Evolutionary conservation across 2,888 invertebrate genomes (phyloP).

Genomic region (Drosophila antonietae): DNA sequence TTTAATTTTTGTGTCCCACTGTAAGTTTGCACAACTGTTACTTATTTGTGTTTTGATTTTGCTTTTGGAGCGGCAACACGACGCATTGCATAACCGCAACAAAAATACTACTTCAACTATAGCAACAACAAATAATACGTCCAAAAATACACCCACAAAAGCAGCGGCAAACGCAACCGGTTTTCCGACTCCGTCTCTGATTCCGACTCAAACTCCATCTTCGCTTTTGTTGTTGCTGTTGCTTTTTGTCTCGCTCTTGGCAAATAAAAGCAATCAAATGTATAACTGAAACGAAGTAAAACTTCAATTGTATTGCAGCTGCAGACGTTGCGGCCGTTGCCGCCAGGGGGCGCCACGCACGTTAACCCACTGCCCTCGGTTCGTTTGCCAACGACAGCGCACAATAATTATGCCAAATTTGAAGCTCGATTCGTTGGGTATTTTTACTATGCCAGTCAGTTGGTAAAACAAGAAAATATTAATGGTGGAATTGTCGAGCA

Average conservation of each 20-base stretch:
- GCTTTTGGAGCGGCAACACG: slow-evolving; percentile 66
- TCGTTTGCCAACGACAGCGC: slow-evolving; percentile 19
- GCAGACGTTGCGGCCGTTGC: slow-evolving; percentile 30
- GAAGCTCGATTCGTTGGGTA: background rate
- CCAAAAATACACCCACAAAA: slow-evolving; percentile 64
- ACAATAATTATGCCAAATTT: slow-evolving; percentile 56
- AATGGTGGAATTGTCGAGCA: too few relatives aligned
- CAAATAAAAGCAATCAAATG: slow-evolving; percentile 59
- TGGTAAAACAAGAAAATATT: background rate
- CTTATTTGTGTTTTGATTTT: slow-evolving; percentile 32
- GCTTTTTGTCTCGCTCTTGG: slow-evolving; percentile 39
- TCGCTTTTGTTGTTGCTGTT: slow-evolving; percentile 19
- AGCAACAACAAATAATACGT: slow-evolving; percentile 48
- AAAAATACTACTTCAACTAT: slow-evolving; percentile 15
- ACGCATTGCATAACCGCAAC: slow-evolving; percentile 67
- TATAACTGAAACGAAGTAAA: slow-evolving; percentile 53
- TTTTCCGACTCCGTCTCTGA: slow-evolving; percentile 23
- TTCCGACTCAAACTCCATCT: slow-evolving; percentile 6
- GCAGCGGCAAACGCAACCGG: slow-evolving; percentile 51
- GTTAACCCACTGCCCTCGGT: slow-evolving; percentile 74
- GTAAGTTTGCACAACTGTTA: slow-evolving; percentile 54
- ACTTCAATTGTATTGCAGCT: slow-evolving; percentile 55
- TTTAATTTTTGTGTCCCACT: slow-evolving; percentile 18
- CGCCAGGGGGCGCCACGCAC: slow-evolving; percentile 53
- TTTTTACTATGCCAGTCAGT: slow-evolving; percentile 9